Percentiles rank a stretch among this genome's conserved stretches.
These are phyloP conservation scores for Zaprionus camerounensis DNA, from an alignment of 1,140 invertebrate genomes.

Conservation along the genomic window DNA sequence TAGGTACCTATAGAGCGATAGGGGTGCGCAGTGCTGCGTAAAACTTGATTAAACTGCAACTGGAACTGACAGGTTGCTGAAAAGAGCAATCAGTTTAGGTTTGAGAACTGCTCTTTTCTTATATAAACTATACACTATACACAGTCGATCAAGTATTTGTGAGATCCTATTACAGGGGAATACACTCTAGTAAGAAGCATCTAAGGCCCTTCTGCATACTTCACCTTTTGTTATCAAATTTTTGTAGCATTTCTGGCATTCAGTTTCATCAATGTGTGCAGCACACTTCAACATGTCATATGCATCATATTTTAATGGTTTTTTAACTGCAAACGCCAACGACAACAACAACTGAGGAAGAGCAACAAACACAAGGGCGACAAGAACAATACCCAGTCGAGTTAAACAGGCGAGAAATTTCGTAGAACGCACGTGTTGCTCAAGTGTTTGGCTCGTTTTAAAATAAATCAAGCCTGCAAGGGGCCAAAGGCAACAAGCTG, in stretches of 20 bases:
- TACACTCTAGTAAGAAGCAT: neutral
- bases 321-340: slow-evolving; percentile 65
- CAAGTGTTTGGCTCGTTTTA: slow-evolving; percentile 69
- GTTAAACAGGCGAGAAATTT: slow-evolving; percentile 53
- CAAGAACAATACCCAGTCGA: neutral
- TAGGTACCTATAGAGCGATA: neutral
- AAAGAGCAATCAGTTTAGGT: slow-evolving; percentile 24
- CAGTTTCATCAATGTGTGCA: slow-evolving; percentile 50
- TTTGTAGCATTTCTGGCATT: slow-evolving; percentile 42
- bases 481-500: neutral
- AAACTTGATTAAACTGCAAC: slow-evolving; percentile 39
- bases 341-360: slow-evolving; percentile 10
- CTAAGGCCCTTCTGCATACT: neutral
- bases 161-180: neutral
- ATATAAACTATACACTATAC: too few relatives aligned
- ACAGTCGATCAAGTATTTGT: too few relatives aligned
- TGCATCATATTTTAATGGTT: slow-evolving; percentile 63
- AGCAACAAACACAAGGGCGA: slow-evolving; percentile 7
- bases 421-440: slow-evolving; percentile 76
- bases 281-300: slow-evolving; percentile 71
- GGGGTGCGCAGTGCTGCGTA: slow-evolving; percentile 47
- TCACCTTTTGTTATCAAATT: neutral
- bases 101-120: neutral
- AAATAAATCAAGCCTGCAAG: slow-evolving; percentile 60
- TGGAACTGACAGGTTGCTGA: slow-evolving; percentile 15